Evolutionary conservation across 1,140 invertebrate genomes (phyloP).

Genomic region (Heliconius eleuchia): DNA sequence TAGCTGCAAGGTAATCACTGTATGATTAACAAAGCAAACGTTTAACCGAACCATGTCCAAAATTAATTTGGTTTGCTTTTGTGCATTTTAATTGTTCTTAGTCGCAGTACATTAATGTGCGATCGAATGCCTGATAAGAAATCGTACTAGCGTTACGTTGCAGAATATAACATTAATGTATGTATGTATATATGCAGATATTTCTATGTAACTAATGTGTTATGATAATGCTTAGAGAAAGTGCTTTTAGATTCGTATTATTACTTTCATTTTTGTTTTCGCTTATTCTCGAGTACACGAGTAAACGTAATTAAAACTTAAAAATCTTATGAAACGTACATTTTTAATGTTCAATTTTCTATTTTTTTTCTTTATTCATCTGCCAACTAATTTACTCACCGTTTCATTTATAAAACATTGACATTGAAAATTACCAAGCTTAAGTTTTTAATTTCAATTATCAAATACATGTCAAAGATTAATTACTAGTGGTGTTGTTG

Average conservation of each 20-base stretch:
- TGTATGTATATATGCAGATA: background rate
- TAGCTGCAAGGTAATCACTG: background rate
- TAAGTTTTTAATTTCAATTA: too few species aligned
- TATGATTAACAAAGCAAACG: constrained; percentile 16
- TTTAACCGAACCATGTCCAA: constrained; percentile 20
- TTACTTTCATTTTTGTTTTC: background rate
- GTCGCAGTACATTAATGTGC: constrained; percentile 29
- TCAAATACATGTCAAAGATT: too few species aligned
- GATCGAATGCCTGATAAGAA: constrained; percentile 25
- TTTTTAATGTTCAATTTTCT: too few species aligned
- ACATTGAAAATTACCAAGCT: too few species aligned
- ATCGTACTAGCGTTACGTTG: background rate
- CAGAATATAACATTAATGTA: background rate
- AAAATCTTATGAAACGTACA: too few species aligned
- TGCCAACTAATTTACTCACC: too few species aligned
- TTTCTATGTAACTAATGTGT: background rate
- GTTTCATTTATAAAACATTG: too few species aligned
- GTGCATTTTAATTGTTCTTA: constrained; percentile 33
- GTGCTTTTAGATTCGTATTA: background rate
- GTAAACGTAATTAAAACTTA: too few species aligned
- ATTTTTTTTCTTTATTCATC: too few species aligned
- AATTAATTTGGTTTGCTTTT: constrained; percentile 20
- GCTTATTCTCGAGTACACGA: background rate
- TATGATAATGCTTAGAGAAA: constrained; percentile 7
- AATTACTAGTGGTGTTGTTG: too few species aligned